Base-by-base conservation (phyloP, 1,140 invertebrate species). In the Phortica variegata region DNA sequence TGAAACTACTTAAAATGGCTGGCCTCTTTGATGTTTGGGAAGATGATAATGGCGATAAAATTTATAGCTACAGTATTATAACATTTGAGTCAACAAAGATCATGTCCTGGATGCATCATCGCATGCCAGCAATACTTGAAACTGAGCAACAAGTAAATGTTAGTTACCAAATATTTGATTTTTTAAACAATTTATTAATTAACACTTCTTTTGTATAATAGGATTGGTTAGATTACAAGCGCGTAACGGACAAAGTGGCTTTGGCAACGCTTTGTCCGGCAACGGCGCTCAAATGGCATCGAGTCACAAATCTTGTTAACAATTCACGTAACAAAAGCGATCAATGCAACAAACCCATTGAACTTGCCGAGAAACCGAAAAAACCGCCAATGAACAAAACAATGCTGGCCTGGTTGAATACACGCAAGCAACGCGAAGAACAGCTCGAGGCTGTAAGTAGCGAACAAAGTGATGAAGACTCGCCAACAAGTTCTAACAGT, bases 41-140 rank as follows among this genome's bases (percentile, higher is more conserved):
- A 61, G 78, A 81, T 58, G 71, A 75, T n/a, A 74, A 79, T 55
- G 82, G 79, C 16, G 79, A 83, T 32, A 77, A 79, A 18, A 79
- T 89, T 34, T 88, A 87, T 58, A 87, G 86, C 54, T 92, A 89
- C 71, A 83, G 86, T 29, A 77, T 93, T 5, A 85, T 92, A 31
- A 93, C 90, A 21, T 87, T 85, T 77, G 85, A 87, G 38, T 84
- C 89, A 2, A 87, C 87, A 46, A 65, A 81, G 17, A 81, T 84
- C 10, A 74, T 91, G 37, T 80, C 81, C 21, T 87, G 84, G 83
- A 76, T 91, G 37, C 90, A 93, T 79, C 82, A 91, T 61, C 80
- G 90, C 65, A 87, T 88, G 82, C 90, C 90, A 43, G 84, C 88
- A 21, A 83, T 91, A 61, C 75, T 92, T 16, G 81, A 84, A 20